Evolutionary conservation across 2,113 vertebrate species (phyloP).

Genomic region (Nerophis lumbriciformis): DNA sequence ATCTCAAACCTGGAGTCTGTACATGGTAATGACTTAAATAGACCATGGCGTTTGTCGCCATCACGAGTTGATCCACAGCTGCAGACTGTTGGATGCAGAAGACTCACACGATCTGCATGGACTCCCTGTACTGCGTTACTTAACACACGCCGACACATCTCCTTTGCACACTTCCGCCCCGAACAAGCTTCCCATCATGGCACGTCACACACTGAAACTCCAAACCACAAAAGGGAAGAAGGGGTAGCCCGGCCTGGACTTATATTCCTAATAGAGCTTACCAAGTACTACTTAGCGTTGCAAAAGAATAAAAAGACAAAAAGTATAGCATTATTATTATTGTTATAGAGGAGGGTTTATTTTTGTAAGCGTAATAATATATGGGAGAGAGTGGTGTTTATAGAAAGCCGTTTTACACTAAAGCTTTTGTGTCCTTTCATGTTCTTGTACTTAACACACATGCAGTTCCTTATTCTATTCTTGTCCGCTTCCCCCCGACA

Average conservation of each 20-base stretch:
- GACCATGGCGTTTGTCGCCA: neutral
- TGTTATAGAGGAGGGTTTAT: slow-evolving; percentile 77
- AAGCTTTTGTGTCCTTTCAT: slow-evolving; percentile 63
- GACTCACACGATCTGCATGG: slow-evolving; percentile 10
- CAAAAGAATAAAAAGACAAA: slow-evolving; percentile 31
- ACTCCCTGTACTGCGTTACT: neutral
- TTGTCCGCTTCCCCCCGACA: neutral
- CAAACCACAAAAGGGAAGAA: slow-evolving; percentile 60
- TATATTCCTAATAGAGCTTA: slow-evolving; percentile 73
- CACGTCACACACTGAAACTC: slow-evolving; percentile 53
- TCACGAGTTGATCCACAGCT: neutral
- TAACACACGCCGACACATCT: slow-evolving; percentile 6
- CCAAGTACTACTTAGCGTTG: slow-evolving; percentile 73
- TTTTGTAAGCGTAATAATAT: slow-evolving; percentile 79
- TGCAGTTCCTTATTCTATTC: slow-evolving; percentile 36
- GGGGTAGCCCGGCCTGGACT: slow-evolving; percentile 47
- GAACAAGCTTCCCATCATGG: slow-evolving; percentile 31
- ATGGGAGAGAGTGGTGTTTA: slow-evolving; percentile 71
- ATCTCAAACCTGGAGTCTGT: neutral
- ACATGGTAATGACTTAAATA: neutral
- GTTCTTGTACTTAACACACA: slow-evolving; percentile 56
- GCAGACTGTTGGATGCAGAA: neutral
- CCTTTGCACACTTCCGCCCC: slow-evolving; percentile 22
- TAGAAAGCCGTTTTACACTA: slow-evolving; percentile 72
- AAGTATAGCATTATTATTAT: slow-evolving; percentile 69